These are phyloP conservation scores for Poecilobothrus nobilitatus DNA, from an alignment of 2,888 invertebrate genomes.

Conservation along the genomic window DNA sequence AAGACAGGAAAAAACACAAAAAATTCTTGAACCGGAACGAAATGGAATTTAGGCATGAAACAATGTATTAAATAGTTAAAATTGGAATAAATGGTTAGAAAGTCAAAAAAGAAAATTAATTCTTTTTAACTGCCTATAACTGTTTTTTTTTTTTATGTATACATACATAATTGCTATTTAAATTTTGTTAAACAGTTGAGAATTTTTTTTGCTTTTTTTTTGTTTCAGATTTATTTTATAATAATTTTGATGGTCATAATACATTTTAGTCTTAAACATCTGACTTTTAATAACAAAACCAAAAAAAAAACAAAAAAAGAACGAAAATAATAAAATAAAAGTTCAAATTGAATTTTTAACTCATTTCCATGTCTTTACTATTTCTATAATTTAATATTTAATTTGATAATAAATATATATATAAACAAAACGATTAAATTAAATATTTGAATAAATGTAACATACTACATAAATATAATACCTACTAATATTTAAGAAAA, in stretches of 20 bases:
- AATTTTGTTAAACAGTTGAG: no score
- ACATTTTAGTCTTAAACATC: no score
- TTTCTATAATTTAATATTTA: no score
- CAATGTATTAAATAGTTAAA: not conserved
- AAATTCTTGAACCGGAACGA: not conserved
- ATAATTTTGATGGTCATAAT: no score
- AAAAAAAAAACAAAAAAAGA: not conserved
- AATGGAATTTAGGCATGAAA: slow-evolving; percentile 6
- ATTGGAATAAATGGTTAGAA: not conserved
- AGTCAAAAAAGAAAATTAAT: not conserved
- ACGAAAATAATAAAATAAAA: not conserved
- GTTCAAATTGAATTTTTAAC: not conserved
- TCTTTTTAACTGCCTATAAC: slow-evolving; percentile 6
- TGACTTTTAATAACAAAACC: no score
- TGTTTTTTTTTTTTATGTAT: not conserved
- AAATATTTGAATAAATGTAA: no score
- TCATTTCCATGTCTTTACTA: not conserved
- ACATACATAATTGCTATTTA: no score
- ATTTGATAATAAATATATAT: no score
- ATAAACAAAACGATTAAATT: no score
- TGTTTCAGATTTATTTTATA: no score
- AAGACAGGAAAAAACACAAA: not conserved
- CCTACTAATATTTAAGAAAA: no score
- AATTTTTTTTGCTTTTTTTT: not conserved
- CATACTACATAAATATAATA: no score